Percentiles rank a stretch among this genome's conserved stretches.
These are phyloP conservation scores for Poecilia velifera DNA, from an alignment of 2,797 vertebrate species.

Conservation along the genomic window DNA sequence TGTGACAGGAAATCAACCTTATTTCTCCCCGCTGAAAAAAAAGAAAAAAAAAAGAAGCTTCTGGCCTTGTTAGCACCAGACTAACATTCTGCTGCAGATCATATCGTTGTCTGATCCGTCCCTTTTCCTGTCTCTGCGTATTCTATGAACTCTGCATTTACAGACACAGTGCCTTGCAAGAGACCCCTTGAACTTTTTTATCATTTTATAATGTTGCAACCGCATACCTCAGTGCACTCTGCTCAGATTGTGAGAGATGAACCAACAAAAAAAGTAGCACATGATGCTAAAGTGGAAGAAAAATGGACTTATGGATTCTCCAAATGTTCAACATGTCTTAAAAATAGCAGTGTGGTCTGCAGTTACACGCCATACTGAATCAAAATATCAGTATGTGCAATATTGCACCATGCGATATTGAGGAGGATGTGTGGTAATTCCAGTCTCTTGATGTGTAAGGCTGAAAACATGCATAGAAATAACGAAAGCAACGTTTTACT, in stretches of 20 bases:
- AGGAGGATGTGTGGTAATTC: neutral
- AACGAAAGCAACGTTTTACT: neutral
- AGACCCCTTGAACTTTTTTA: neutral
- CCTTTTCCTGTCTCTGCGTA: slow-evolving; percentile 41
- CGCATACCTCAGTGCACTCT: neutral
- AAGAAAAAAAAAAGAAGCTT: neutral
- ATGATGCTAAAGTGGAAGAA: neutral
- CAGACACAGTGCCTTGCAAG: neutral
- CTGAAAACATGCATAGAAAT: neutral
- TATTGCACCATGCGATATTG: neutral
- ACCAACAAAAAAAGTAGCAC: neutral
- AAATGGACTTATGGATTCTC: neutral
- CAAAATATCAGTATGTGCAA: neutral
- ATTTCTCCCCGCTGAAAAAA: slow-evolving; percentile 1
- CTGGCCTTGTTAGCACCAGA: slow-evolving; percentile 23
- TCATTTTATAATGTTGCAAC: neutral
- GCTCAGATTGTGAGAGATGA: neutral
- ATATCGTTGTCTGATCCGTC: slow-evolving; percentile 55
- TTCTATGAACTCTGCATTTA: slow-evolving; percentile 21
- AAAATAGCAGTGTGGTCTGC: neutral
- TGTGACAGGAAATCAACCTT: slow-evolving; percentile 52
- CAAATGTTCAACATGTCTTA: neutral
- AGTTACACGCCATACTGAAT: neutral
- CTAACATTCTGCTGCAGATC: slow-evolving; percentile 38
- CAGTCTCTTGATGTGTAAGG: no score